phyloP scores from a whole-genome alignment of 2,888 invertebrate genomes.

The Drosophila anomelani region DNA sequence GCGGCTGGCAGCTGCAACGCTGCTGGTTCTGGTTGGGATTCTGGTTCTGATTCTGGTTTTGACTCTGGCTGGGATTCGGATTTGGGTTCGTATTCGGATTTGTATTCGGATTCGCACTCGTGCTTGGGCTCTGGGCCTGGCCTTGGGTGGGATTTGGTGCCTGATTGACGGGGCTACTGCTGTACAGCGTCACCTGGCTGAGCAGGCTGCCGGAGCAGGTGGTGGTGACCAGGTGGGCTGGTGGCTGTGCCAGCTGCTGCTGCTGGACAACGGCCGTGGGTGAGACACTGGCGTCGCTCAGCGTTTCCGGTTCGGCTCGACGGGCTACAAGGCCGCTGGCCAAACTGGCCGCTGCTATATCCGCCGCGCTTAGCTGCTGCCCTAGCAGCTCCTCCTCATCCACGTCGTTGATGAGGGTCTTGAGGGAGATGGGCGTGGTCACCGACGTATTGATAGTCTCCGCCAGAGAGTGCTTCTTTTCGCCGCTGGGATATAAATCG shows the following conservation, averaged over 20 bases:
- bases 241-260: conserved; percentile 53
- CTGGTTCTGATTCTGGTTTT: conserved; percentile 3
- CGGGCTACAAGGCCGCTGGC: conserved; percentile 80
- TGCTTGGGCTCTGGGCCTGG: conserved; percentile 19
- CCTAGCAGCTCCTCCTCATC: conserved; percentile 73
- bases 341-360: conserved; percentile 79
- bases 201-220: conserved; percentile 38
- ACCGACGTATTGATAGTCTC: conserved; percentile 81
- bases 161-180: conserved; percentile 25
- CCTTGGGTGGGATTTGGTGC: conserved; percentile 1
- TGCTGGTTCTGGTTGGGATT: conserved; percentile 14
- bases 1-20: conserved; percentile 86
- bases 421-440: conserved; percentile 81
- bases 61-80: conserved; percentile 12
- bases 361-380: conserved; percentile 75
- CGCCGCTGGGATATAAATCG: conserved; percentile 35
- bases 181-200: conserved; percentile 29
- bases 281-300: conserved; percentile 82
- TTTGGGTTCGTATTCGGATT: conserved; percentile 8
- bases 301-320: conserved; percentile 81
- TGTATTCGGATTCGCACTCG: conserved; percentile 3
- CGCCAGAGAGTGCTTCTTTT: conserved; percentile 80
- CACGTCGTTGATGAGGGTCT: conserved; percentile 82
- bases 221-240: conserved; percentile 42
- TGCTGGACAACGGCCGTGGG: conserved; percentile 78